Base-by-base conservation (phyloP, 2,888 invertebrate species). In the Neoaliturus tenellus region DNA sequence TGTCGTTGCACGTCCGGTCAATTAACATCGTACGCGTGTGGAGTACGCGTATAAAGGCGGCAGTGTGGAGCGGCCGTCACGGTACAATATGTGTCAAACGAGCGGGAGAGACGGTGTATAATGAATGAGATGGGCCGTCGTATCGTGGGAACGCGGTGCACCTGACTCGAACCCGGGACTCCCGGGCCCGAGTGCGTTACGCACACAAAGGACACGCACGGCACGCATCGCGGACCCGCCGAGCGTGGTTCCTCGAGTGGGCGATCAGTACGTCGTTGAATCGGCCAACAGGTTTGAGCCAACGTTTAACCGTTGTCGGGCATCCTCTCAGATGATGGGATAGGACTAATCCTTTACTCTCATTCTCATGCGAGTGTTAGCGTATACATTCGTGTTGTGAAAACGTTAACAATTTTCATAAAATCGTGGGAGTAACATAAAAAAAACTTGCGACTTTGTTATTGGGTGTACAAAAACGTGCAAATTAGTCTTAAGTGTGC, bases 41-140 rank as follows among this genome's bases (percentile, higher is more conserved):
- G 17, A 23, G 8, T 20, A 4, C 20, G 51, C 6, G 51, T 12
- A 51, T 51, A 20, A 23, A 51, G 51, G 3, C 5, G 51, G 51
- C 6, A 51, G 4, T 20, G 23, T 6, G 20, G 2, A 51, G 3
- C 23, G 20, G 51, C 17, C 31, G 62, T 62, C 14, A 31, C 31
- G 28, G 62, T 62, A 55, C 55, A 55, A 55, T 55, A 25, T 55
- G 55, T 55, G 23, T 48, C 48, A 48, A 23, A 51, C 51, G 51
- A 23, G 20, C 44, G 51, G 20, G 23, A 51, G 51, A 51, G 51
- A 6, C 23, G 6, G 20, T 62, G 62, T 62, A 62, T 62, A 62
- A 62, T 31, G 58, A 58, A 58, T 58, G 58, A 25, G 62, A 62
- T 14, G 62, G 31, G 62, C 1, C 25, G 62, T 28, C 28, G 31